Evolutionary conservation across 2,113 vertebrate species (phyloP), one percentile per base, ranked within the genome.

Genomic region (Chloebia gouldiae): DNA sequence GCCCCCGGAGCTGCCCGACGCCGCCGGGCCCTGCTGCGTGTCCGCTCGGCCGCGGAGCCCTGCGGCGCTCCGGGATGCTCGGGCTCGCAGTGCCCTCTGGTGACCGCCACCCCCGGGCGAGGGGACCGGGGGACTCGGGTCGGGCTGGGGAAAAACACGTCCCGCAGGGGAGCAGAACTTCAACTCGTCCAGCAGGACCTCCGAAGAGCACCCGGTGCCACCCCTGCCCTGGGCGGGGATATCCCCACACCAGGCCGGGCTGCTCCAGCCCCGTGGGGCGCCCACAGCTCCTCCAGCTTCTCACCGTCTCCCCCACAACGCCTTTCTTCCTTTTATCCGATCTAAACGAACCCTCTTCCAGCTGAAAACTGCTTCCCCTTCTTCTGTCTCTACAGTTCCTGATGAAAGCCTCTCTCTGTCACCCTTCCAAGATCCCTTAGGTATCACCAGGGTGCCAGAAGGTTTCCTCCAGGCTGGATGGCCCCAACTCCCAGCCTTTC

Each of bases 81-180:
- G 42, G 69, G 90, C 87, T 94, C 81, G 87, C 92, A 96, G 92
- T 96, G 94, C 95, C 95, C 95, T 95, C 95, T 96, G 45, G 94
- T 95, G 95, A 92, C 92, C 66, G 22, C 24, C 33, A 6, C 5
- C 54, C 39, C 44, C 17, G 39, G 37, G 12, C 28, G 1, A 3
- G 45, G 35, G 60, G 30, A 11, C 10, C 11, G 33, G 15, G 7
- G 15, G 22, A 1, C 16, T 20, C 49, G 10, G 4, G 4, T 18
- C 27, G 15, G 11, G 5, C 14, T 7, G 27, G 3, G 60, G 11
- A 20, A 23, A 66, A 22, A 22, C 65, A 18, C 20, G 10, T 57
- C 31, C 72, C 5, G 6, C 54, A 12, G 25, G 23, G 21, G 7
- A 60, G 42, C 59, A 40, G 65, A 28, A 11, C 47, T 35, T 21